Evolutionary conservation across 2,797 vertebrate species (phyloP), one percentile per base, ranked within the genome.

Genomic region (Margarornis squamiger): DNA sequence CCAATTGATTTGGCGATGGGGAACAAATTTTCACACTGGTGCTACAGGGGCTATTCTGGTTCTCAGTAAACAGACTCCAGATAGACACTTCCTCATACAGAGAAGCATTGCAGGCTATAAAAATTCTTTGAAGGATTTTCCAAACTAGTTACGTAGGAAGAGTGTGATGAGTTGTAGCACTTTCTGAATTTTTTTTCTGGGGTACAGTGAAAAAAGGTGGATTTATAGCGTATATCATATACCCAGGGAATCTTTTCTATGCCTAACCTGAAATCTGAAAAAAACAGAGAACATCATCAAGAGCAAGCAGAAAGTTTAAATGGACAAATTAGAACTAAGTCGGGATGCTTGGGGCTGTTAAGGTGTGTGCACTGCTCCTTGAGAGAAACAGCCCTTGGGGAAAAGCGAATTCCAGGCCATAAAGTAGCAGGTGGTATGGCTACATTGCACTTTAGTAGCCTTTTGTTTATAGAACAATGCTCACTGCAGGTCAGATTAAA

Each of bases 391-490:
- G 68, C 11, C 32, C 45, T 61, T 38, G 38, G 45, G 45, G 22
- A 72, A 92, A 91, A 54, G 38, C 15, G 45, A 68, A 86, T 90
- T 93, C 26, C 65, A 81, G 45, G 54, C 66, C 46, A 81, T 90
- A 88, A 94, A 90, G 46, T 29, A 79, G 79, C 85, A 88, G 88
- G 66, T 92, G 82, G 79, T 86, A 68, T 51, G 49, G 85, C 76
- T 74, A 55, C 65, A 82, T 14, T 49, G 82, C 75, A 58, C 52
- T 77, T 74, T 22, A 62, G 65, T 36, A 78, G 51, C 61, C 58
- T 90, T 91, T 83, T 94, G 88, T 94, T 95, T 88, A 36, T 26
- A 75, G 82, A 93, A 88, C 70, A 93, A 65, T 77, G 68, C 68
- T 79, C 22, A 38, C 49, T 26, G 32, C 86, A 75, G 87, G 51